Evolutionary conservation across 2,113 vertebrate genomes (phyloP).

Genomic region (Rhinichthys klamathensis): DNA sequence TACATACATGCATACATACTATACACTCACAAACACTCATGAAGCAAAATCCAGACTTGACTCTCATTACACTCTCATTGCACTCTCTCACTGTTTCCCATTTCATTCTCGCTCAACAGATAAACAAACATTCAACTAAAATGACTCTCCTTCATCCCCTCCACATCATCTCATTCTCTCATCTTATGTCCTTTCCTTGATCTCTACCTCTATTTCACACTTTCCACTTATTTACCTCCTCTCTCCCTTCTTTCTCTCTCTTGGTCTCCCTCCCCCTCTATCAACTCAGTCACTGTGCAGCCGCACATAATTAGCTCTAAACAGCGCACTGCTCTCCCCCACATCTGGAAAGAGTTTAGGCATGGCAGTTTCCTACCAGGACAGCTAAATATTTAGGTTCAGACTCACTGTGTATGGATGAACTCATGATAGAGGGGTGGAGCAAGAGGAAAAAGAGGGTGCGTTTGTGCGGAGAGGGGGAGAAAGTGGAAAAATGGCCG

Average conservation of each 20-base stretch:
- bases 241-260: slow-evolving; percentile 31
- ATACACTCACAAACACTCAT: not conserved
- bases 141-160: not conserved
- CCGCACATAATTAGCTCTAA: slow-evolving; percentile 81
- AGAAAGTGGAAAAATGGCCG: slow-evolving; percentile 32
- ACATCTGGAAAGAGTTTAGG: slow-evolving; percentile 86
- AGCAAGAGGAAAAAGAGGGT: slow-evolving; percentile 53
- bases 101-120: slow-evolving; percentile 13
- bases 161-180: slow-evolving; percentile 12
- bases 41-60: not conserved
- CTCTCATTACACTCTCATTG: slow-evolving; percentile 31
- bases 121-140: slow-evolving; percentile 3
- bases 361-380: slow-evolving; percentile 84
- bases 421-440: slow-evolving; percentile 74
- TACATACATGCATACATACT: slow-evolving; percentile 26
- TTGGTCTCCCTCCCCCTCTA: slow-evolving; percentile 56
- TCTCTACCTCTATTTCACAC: slow-evolving; percentile 33
- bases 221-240: slow-evolving; percentile 51
- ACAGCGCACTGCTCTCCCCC: slow-evolving; percentile 75
- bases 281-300: slow-evolving; percentile 72
- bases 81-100: slow-evolving; percentile 3
- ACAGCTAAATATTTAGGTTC: slow-evolving; percentile 86
- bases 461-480: not conserved
- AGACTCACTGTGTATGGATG: slow-evolving; percentile 83
- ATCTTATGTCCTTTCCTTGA: slow-evolving; percentile 36